These are phyloP conservation scores for Cephalopterus ornatus DNA, from an alignment of 2,113 vertebrate species.

Conservation along the genomic window DNA sequence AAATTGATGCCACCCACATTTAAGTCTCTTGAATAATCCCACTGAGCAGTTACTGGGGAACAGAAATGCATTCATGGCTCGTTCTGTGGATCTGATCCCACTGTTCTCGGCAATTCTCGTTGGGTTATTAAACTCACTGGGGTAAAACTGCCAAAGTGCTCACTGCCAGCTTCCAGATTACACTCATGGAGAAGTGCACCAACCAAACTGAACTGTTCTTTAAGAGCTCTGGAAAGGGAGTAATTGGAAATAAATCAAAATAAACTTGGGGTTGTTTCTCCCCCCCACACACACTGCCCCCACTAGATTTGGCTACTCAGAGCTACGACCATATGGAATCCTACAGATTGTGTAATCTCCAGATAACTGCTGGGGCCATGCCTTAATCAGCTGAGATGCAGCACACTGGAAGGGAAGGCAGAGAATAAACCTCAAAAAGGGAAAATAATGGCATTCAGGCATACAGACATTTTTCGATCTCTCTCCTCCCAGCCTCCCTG, in stretches of 20 bases:
- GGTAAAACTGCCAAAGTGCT: slow-evolving; percentile 49
- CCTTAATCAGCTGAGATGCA: neutral
- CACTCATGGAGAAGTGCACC: neutral
- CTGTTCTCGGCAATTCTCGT: neutral
- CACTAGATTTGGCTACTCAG: neutral
- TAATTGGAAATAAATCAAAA: slow-evolving; percentile 42
- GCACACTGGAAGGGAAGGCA: neutral
- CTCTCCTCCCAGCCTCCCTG: neutral
- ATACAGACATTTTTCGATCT: neutral
- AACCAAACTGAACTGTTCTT: slow-evolving; percentile 46
- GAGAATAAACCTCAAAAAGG: neutral
- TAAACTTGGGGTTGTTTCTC: neutral
- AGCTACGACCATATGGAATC: neutral
- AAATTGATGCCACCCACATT: slow-evolving; percentile 39
- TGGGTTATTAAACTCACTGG: slow-evolving; percentile 17
- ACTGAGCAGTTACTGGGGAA: slow-evolving; percentile 21
- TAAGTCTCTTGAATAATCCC: slow-evolving; percentile 49
- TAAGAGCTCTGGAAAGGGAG: neutral
- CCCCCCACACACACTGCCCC: accelerated
- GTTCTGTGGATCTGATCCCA: neutral
- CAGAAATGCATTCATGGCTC: neutral
- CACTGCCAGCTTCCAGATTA: slow-evolving; percentile 44
- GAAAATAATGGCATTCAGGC: neutral
- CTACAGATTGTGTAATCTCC: neutral
- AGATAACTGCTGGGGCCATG: neutral